Evolutionary conservation across 2,888 invertebrate genomes (phyloP).

Genomic region (Polylopha cassiicola): DNA sequence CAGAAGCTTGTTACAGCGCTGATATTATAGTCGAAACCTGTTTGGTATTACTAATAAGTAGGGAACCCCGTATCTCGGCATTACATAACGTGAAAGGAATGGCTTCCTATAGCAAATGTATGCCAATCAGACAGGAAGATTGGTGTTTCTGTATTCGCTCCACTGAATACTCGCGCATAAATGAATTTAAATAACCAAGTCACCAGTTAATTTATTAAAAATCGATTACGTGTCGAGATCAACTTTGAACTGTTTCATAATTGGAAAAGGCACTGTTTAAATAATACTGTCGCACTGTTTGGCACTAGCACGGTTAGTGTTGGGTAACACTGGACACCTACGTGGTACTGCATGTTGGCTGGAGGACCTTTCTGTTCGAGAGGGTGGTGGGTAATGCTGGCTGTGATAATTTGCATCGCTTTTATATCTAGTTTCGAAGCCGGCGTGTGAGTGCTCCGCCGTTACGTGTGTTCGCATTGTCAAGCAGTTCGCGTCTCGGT

Average conservation of each 20-base stretch:
- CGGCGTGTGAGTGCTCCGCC: constrained; percentile 55
- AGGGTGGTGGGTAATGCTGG: constrained; percentile 68
- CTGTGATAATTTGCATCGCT: constrained; percentile 72
- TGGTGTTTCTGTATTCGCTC: constrained; percentile 35
- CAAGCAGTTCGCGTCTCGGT: constrained; percentile 55
- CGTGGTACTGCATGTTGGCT: constrained; percentile 64
- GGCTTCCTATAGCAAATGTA: constrained; percentile 43
- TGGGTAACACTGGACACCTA: constrained; percentile 47
- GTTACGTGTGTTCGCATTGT: constrained; percentile 65
- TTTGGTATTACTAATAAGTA: constrained; percentile 33
- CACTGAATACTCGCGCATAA: constrained; percentile 40
- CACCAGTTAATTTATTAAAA: constrained; percentile 17
- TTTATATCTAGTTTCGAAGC: constrained; percentile 72
- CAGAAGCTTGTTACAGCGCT: constrained; percentile 7
- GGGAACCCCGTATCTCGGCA: constrained; percentile 36
- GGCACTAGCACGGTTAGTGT: constrained; percentile 28
- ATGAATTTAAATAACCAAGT: constrained; percentile 29
- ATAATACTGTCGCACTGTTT: constrained; percentile 29
- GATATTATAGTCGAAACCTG: constrained; percentile 35
- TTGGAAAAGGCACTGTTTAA: constrained; percentile 8
- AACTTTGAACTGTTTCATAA: constrained; percentile 21
- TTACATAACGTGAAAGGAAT: constrained; percentile 53
- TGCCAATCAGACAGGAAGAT: constrained; percentile 42
- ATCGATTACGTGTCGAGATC: constrained; percentile 12
- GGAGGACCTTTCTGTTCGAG: constrained; percentile 54